These are phyloP conservation scores for Anthopleura xanthogrammica DNA, from an alignment of 92 coral and sea anemone species.

Conservation along the genomic window DNA sequence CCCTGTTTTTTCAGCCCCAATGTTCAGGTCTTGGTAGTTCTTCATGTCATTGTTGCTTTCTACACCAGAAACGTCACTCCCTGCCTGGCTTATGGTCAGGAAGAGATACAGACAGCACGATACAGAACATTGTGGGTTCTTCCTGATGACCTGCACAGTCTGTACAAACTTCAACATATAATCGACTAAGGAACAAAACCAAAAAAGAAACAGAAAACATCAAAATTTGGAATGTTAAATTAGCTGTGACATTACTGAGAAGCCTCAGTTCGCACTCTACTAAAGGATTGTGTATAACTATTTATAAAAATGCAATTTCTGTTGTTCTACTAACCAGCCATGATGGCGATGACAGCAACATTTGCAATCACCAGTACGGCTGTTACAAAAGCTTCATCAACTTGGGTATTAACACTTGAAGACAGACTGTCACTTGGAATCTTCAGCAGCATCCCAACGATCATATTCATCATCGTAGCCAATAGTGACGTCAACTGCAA, in stretches of 20 bases:
- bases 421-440: constrained; percentile 17
- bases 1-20: not conserved
- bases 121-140: not conserved
- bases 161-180: not conserved
- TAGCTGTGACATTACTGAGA: no score
- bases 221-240: no score
- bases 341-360: not conserved
- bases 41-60: not conserved
- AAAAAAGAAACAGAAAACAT: no score
- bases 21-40: not conserved
- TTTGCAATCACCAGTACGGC: constrained; percentile 18
- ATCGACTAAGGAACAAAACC: not conserved
- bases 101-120: not conserved
- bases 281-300: no score
- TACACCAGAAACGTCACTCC: not conserved
- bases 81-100: not conserved
- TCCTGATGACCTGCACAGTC: not conserved
- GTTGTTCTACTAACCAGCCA: not conserved
- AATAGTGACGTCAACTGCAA: not conserved
- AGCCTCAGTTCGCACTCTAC: no score
- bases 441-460: constrained; percentile 18
- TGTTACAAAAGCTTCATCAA: not conserved
- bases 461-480: constrained; percentile 8
- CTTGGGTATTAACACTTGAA: not conserved
- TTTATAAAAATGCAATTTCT: no score